Evolutionary conservation across 2,888 invertebrate genomes (phyloP), one percentile per base, ranked within the genome.

Genomic region (Agrilus mali): DNA sequence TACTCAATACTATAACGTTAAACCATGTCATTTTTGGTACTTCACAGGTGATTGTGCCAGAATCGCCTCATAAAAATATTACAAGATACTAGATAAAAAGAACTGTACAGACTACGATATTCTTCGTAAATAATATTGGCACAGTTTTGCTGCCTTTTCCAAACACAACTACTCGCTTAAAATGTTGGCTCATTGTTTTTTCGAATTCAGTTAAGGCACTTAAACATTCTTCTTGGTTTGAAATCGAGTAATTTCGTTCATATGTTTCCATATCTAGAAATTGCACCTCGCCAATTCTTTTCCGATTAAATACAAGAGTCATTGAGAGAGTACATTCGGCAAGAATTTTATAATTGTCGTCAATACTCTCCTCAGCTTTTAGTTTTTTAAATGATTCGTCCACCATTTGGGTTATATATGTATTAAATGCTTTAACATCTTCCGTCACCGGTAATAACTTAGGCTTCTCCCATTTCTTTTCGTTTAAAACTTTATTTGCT

Each of bases 101-200:
- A n/a, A n/a, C n/a, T n/a, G n/a, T n/a, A n/a, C n/a, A n/a, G n/a
- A n/a, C n/a, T n/a, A n/a, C n/a, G n/a, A n/a, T n/a, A n/a, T 33
- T 13, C 38, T 45, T 40, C 1, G 48, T 43, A 38, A 48, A 48
- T 22, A 48, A 39, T 32, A 46, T 48, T 7, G 43, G 47, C 4
- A 43, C 45, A 3, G 47, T 42, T 38, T 42, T 42, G 15, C 40
- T 40, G 6, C 47, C 47, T 40, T 48, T 48, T 22, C 48, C 48
- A 36, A 41, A 43, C 16, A 37, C 43, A 14, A 47, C 36, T 16
- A 45, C 42, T 7, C 45, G 39, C 39, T 46, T 46, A n/a, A n/a
- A n/a, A n/a, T n/a, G n/a, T n/a, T n/a, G n/a, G 16, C 42, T 40
- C 40, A 46, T 43, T 10, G 6, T 34, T 38, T 43, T 43, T 44